Evolutionary conservation across 2,888 invertebrate genomes (phyloP).

Genomic region (Drosophila emarginata): DNA sequence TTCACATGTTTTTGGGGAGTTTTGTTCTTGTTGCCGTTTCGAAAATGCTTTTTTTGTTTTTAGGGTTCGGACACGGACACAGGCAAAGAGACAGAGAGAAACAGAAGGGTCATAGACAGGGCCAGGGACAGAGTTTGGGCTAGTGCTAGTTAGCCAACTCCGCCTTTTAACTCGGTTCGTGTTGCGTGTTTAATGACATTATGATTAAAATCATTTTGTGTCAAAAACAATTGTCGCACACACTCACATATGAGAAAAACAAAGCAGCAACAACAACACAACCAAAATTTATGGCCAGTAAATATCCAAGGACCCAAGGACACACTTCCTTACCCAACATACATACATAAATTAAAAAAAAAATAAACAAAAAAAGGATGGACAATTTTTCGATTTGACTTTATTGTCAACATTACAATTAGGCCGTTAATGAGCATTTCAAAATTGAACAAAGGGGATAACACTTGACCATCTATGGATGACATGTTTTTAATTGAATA

Average conservation of each 20-base stretch:
- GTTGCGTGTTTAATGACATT: constrained; percentile 75
- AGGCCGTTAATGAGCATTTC: constrained; percentile 3
- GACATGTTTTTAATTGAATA: constrained; percentile 38
- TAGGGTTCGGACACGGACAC: constrained; percentile 9
- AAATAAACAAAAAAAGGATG: constrained; percentile 11
- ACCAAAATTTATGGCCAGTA: background rate
- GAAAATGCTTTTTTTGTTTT: background rate
- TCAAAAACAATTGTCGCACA: constrained; percentile 71
- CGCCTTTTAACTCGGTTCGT: constrained; percentile 3
- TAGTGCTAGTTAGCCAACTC: constrained; percentile 30
- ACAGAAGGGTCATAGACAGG: background rate
- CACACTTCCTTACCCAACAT: constrained; percentile 3
- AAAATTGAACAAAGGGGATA: background rate
- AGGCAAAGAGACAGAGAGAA: background rate
- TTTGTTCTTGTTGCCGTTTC: background rate
- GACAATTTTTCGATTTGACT: constrained; percentile 25
- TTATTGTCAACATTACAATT: constrained; percentile 1
- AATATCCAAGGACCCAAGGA: constrained; percentile 31
- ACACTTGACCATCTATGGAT: constrained; percentile 17
- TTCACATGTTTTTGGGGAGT: constrained; percentile 49
- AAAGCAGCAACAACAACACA: background rate
- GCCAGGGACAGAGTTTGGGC: constrained; percentile 20
- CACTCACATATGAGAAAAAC: constrained; percentile 35
- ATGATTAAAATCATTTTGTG: constrained; percentile 76
- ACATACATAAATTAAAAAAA: background rate